Base-by-base conservation (phyloP, 1,140 invertebrate genomes). In the Danaus melanippus region DNA sequence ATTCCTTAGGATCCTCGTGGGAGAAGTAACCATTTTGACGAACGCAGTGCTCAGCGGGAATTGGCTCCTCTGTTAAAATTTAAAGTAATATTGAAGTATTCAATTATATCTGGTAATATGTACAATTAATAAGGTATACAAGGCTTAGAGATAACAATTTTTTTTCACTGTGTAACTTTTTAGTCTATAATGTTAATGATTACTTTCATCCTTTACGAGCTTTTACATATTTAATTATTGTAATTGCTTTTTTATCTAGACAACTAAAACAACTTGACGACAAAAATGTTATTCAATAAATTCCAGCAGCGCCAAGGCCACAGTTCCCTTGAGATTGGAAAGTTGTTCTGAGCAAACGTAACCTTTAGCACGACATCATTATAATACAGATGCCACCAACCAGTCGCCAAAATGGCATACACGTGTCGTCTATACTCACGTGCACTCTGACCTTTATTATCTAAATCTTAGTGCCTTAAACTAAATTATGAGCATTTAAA, bases 11-110 rank as follows among this genome's bases (percentile, higher is more conserved):
- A 54, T 96, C 92, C 68, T 94, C 93, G 76, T 97, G 95, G 0
- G 92, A 91, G 79, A 96, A 97, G 80, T 96, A 96, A 0, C 96
- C 96, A 66, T 96, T 94, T 78, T 92, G 92, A 43, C 96, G 90
- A 0, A 92, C 93, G 75, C 96, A 97, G 73, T 96, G 91, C 12
- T 89, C 71, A 3, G 90, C 87, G 0, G 94, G 90, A 54, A 92
- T 91, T 0, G 95, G 93, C 2, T 88, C 87, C 78, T 96, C 95
- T 96, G 85, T 49, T 32, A 5, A 32, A 32, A 32, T 32, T 15
- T 15, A 15, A 15, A 15, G 15, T 15, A 15, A 15, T 15, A 15
- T 15, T 32, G 0, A 32, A 32, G 21, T 8, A 7, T 5, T 32
- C 21, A 32, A 32, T 32, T 32, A 32, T 32, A 8, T 32, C 21